Evolutionary conservation across 23 tunicate species (phyloP), one percentile per base, ranked within the genome.

Genomic region (Aplidium turbinatum): DNA sequence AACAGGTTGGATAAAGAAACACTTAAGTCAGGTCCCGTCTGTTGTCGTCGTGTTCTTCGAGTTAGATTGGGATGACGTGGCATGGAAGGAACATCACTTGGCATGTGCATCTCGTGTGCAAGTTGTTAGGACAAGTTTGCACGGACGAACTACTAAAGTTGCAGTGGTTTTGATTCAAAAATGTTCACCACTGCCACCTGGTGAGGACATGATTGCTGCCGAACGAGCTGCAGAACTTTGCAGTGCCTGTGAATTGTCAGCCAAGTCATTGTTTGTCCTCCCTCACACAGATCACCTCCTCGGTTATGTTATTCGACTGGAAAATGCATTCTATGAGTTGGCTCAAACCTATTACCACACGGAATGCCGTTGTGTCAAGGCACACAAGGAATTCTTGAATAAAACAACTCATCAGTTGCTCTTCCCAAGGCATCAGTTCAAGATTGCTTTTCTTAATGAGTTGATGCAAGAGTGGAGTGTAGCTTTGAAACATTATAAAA

Each of bases 381-480:
- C 97, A 4, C 97, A 90, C 50, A 82, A 90, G 40, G 89, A 83
- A 47, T 83, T 82, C 75, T 46, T 90, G 53, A 90, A 90, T 63
- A 90, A 90, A 78, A 90, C 97, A 30, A 90, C 97, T 21, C 97
- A 90, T 56, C 97, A 90, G 34, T 76, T 90, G 53, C 68, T 90
- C 62, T 90, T 82, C 64, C 82, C 85, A 0, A 47, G 97, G 24
- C 97, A 90, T 42, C 97, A 90, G 52, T 90, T 90, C 46, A 90
- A 90, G 64, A 83, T 90, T 25, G 97, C 85, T 25, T 90, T 90
- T 39, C 78, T 82, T 58, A 63, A 71, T 46, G 97, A 90, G 63
- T 35, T 83, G 63, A 90, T 90, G 89, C 85, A 90, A 39, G 90
- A 83, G 26, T 72, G 61, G 28, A 55, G 63, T 32, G 46, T 60